Evolutionary conservation across 2,888 invertebrate genomes (phyloP).

Genomic region (Carterocephalus palaemon): DNA sequence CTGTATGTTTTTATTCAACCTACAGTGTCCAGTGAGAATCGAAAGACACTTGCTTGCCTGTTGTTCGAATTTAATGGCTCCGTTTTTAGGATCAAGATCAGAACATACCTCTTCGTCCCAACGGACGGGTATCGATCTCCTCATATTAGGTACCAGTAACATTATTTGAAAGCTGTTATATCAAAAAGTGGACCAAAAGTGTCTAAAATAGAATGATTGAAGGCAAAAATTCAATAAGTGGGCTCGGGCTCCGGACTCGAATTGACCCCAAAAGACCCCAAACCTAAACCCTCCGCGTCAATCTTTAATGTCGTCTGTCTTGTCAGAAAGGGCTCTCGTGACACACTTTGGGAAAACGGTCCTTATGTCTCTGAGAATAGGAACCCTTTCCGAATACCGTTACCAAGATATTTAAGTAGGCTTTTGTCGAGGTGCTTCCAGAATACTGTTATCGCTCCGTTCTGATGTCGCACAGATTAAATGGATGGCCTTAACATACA

Average conservation of each 20-base stretch:
- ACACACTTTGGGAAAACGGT: neutral
- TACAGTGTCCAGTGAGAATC: no score
- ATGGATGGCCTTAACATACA: neutral
- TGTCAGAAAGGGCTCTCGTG: conserved; percentile 13
- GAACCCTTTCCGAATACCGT: conserved; percentile 9
- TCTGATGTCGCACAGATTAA: conserved; percentile 13
- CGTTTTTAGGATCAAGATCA: no score
- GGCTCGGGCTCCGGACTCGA: conserved; percentile 13
- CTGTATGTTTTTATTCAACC: no score
- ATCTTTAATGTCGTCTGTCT: conserved; percentile 22
- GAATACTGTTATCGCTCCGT: conserved; percentile 15
- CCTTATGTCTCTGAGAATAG: neutral
- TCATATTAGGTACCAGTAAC: no score
- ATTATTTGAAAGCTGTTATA: conserved; percentile 8
- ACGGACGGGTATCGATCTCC: no score
- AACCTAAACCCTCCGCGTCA: conserved; percentile 23
- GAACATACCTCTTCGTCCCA: no score
- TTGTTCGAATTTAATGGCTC: no score
- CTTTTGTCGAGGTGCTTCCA: conserved; percentile 20
- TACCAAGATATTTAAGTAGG: conserved; percentile 13
- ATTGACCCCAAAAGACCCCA: conserved; percentile 15
- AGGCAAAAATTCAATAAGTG: conserved; percentile 22
- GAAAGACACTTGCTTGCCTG: no score
- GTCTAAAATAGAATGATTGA: conserved; percentile 22
- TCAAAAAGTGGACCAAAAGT: conserved; percentile 8